A percentile compares a stretch with the other conserved stretches of the same genome.
phyloP scores from a whole-genome alignment of 2,113 vertebrate genomes.

The Pachypanchax playfairii region DNA sequence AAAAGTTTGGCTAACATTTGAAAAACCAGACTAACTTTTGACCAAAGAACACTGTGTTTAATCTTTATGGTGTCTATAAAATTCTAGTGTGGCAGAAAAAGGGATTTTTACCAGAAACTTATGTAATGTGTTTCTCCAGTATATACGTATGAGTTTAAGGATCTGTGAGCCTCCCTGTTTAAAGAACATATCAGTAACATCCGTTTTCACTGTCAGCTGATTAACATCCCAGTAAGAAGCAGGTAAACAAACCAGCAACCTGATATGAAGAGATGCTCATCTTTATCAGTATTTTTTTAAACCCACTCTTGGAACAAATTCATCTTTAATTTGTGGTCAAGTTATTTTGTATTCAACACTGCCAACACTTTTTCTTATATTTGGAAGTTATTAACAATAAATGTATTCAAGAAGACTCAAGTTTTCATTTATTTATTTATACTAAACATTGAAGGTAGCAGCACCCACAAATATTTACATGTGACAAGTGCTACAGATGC shows the following conservation, averaged over 20 bases:
- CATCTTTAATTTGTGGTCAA: conserved; percentile 43
- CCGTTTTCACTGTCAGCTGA: not conserved
- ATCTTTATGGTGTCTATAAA: conserved; percentile 42
- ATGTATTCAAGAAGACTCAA: conserved; percentile 46
- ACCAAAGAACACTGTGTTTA: conserved; percentile 80
- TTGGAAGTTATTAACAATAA: conserved; percentile 66
- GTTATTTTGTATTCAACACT: conserved; percentile 65
- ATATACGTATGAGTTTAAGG: no score
- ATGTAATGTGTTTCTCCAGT: no score
- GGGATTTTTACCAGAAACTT: conserved; percentile 30
- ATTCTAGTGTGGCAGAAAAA: conserved; percentile 37
- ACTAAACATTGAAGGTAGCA: not conserved
- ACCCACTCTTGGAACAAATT: conserved; percentile 10
- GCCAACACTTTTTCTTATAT: conserved; percentile 57
- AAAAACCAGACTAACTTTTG: conserved; percentile 40
- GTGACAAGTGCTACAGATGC: no score
- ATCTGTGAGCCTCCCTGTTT: not conserved
- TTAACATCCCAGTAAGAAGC: conserved; percentile 9
- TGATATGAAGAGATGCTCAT: conserved; percentile 18
- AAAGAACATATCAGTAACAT: conserved; percentile 40
- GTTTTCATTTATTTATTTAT: conserved; percentile 23
- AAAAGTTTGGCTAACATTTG: conserved; percentile 41
- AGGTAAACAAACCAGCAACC: conserved; percentile 14
- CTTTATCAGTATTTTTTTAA: not conserved
- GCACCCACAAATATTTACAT: not conserved